Percentiles rank a stretch among this genome's conserved stretches.
phyloP scores from a whole-genome alignment of 2,113 vertebrate genomes.

The Pachyramphus minor region DNA sequence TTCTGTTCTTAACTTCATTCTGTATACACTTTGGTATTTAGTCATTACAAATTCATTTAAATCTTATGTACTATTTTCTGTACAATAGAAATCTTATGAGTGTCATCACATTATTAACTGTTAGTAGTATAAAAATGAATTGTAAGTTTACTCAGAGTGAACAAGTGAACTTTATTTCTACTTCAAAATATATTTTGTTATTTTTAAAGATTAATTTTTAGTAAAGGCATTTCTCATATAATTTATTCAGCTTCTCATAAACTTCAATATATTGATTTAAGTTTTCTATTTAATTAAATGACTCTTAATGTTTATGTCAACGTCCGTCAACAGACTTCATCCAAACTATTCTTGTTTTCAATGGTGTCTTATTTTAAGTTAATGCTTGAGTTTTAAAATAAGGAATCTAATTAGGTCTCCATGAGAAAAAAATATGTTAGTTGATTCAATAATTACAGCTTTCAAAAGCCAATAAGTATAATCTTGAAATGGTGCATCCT shows the following conservation, averaged over 20 bases:
- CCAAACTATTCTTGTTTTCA: not conserved
- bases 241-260: not conserved
- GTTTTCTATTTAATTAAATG: not conserved
- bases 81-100: not conserved
- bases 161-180: not conserved
- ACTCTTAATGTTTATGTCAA: not conserved
- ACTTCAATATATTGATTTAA: not conserved
- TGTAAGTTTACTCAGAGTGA: not conserved
- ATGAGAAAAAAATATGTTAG: not conserved
- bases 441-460: constrained; percentile 30
- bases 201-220: not conserved
- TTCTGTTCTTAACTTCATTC: not conserved
- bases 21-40: not conserved
- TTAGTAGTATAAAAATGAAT: not conserved
- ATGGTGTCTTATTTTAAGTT: not conserved
- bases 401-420: not conserved
- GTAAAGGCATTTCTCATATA: not conserved
- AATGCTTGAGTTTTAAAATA: not conserved
- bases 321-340: not conserved
- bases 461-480: constrained; percentile 30
- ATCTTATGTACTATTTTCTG: not conserved
- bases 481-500: not conserved
- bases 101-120: not conserved
- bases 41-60: not conserved
- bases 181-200: not conserved